Evolutionary conservation across 2,888 invertebrate genomes (phyloP), one percentile per base, ranked within the genome.

Genomic region (Pharmacophagus antenor): DNA sequence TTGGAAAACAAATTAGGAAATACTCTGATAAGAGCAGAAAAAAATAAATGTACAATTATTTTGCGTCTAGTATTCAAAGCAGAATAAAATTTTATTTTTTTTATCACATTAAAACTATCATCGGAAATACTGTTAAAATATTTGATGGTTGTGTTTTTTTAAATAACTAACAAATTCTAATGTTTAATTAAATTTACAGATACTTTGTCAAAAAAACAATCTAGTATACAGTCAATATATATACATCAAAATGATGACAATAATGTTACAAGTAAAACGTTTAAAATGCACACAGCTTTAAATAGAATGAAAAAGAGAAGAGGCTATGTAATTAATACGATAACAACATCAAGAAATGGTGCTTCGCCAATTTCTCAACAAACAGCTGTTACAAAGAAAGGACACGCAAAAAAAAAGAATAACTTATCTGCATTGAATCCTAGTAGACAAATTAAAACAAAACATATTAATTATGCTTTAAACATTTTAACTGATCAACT

Each of bases 391-490:
- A 44, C n/a, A n/a, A n/a, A n/a, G n/a, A n/a, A n/a, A n/a, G n/a
- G 2, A 41, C 8, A 4, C 41, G 7, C 20, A 37, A 56, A 48
- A 48, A 48, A 17, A 52, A 52, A 15, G 5, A 20, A 20, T 15
- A 31, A 18, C 18, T 17, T 12, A 17, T 15, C 27, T 8, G 15
- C 21, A 12, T 7, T 18, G 1, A 15, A 15, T 17, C 15, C 27
- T 18, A 17, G 21, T n/a, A 51, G 21, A n/a, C 31, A 44, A 57
- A 18, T 51, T 31, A 46, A 31, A 57, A 20, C 25, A 17, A 49
- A 50, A 12, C 17, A 41, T n/a, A 56, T 50, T 7, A 56, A 56
- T 25, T 41, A 50, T 10, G 27, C 56, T 17, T 5, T 56, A n/a
- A 15, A 50, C 17, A n/a, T 41, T 17, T 44, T 56, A 20, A 41